A percentile compares a stretch with the other conserved stretches of the same genome.
Conservation (phyloP, 2,113 vertebrate species). For the Zosterops lateralis region DNA sequence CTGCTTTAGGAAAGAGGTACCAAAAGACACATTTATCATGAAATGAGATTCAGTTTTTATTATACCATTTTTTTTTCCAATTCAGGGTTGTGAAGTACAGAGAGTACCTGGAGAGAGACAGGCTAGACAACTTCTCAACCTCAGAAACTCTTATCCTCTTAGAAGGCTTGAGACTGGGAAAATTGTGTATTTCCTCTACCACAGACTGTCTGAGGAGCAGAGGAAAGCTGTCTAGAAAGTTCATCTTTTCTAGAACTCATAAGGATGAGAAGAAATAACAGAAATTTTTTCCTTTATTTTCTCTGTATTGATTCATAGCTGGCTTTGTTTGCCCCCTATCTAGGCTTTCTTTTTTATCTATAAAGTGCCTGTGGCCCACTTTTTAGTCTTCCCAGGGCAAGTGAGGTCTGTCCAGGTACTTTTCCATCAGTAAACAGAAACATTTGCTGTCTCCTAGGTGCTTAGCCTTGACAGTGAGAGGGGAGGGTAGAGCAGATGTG, state of each 20-base stretch:
- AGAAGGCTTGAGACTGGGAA: background rate
- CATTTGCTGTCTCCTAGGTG: constrained; percentile 54
- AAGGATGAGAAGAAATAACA: background rate
- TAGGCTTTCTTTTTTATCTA: background rate
- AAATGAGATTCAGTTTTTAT: background rate
- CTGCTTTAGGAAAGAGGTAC: background rate
- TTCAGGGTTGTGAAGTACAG: background rate
- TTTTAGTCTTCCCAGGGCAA: constrained; percentile 27
- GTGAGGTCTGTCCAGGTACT: constrained; percentile 49
- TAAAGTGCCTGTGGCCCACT: background rate
- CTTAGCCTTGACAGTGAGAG: constrained; percentile 33
- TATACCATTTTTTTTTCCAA: background rate
- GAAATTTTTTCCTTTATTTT: background rate
- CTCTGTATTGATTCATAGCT: background rate
- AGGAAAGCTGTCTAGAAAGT: background rate
- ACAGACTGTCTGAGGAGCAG: background rate
- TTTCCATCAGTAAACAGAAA: constrained; percentile 55
- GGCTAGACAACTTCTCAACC: background rate
- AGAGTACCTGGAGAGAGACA: background rate
- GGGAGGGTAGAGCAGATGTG: constrained; percentile 34
- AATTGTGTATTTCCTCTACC: background rate
- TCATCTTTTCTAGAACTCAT: background rate
- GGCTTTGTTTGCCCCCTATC: background rate
- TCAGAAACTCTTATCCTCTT: background rate
- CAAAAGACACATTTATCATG: background rate